Evolutionary conservation across 2,888 invertebrate genomes (phyloP).

Genomic region (Choreutis nemorana): DNA sequence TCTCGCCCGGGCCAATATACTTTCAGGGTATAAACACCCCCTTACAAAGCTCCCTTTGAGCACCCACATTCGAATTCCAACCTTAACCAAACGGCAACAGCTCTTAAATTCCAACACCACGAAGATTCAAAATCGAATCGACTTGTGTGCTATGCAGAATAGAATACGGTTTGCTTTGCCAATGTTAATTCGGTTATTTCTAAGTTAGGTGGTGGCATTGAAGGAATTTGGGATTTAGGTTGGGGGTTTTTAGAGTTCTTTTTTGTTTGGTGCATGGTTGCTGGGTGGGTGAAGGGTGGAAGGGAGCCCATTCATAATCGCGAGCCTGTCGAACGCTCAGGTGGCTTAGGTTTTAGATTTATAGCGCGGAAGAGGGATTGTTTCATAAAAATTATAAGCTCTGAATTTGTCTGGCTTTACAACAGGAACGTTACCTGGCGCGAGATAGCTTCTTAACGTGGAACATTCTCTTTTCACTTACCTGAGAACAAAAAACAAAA

Average conservation of each 20-base stretch:
- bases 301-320: slow-evolving; percentile 51
- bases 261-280: slow-evolving; percentile 5
- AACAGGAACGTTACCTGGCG: too few species aligned
- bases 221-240: slow-evolving; percentile 4
- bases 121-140: slow-evolving; percentile 13
- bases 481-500: too few species aligned
- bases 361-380: slow-evolving; percentile 49
- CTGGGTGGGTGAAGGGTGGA: slow-evolving; percentile 19
- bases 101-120: slow-evolving; percentile 3
- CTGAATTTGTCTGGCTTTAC: too few species aligned
- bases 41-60: slow-evolving; percentile 11
- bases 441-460: too few species aligned
- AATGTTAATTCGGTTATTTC: slow-evolving; percentile 54
- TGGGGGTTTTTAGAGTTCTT: background rate
- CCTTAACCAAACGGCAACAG: too few species aligned
- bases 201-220: slow-evolving; percentile 14
- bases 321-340: slow-evolving; percentile 56
- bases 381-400: too few species aligned
- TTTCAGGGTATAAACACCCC: slow-evolving; percentile 34
- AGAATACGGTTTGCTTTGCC: slow-evolving; percentile 53
- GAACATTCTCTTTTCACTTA: too few species aligned
- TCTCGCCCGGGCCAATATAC: slow-evolving; percentile 10
- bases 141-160: slow-evolving; percentile 48
- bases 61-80: slow-evolving; percentile 14
- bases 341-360: slow-evolving; percentile 59